Conservation (phyloP, 2,888 invertebrate genomes). For the Cerastoderma edule region DNA sequence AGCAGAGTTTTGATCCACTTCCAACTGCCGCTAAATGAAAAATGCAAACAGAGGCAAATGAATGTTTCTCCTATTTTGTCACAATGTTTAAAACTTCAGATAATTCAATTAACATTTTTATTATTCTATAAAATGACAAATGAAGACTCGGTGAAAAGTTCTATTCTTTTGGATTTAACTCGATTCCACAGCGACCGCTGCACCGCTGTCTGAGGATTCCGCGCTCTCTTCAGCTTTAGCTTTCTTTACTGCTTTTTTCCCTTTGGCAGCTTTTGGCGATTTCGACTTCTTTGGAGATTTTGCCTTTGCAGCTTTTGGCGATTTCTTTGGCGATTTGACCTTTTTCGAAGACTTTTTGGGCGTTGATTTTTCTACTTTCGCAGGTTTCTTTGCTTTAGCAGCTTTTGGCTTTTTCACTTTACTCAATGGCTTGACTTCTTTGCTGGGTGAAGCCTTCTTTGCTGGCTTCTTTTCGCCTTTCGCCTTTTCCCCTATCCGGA, state of each 20-base stretch:
- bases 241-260: slow-evolving; percentile 5
- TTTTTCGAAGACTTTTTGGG: slow-evolving; percentile 39
- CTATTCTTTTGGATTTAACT: slow-evolving; percentile 15
- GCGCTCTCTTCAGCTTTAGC: background rate
- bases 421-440: slow-evolving; percentile 30
- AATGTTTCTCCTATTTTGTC: no score
- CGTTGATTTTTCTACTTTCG: slow-evolving; percentile 26
- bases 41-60: no score
- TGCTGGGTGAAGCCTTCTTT: slow-evolving; percentile 29
- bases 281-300: slow-evolving; percentile 14
- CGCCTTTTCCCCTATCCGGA: slow-evolving; percentile 68
- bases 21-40: no score
- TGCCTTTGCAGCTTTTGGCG: background rate
- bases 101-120: no score
- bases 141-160: no score
- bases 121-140: no score
- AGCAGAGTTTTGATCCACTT: no score
- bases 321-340: slow-evolving; percentile 19
- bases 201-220: background rate
- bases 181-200: slow-evolving; percentile 1
- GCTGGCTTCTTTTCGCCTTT: slow-evolving; percentile 46
- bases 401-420: slow-evolving; percentile 54
- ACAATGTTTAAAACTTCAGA: no score
- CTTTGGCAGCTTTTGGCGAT: slow-evolving; percentile 13
- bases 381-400: slow-evolving; percentile 27